These are phyloP conservation scores for Rhagonycha lutea DNA, from an alignment of 2,888 invertebrate genomes.

Conservation along the genomic window DNA sequence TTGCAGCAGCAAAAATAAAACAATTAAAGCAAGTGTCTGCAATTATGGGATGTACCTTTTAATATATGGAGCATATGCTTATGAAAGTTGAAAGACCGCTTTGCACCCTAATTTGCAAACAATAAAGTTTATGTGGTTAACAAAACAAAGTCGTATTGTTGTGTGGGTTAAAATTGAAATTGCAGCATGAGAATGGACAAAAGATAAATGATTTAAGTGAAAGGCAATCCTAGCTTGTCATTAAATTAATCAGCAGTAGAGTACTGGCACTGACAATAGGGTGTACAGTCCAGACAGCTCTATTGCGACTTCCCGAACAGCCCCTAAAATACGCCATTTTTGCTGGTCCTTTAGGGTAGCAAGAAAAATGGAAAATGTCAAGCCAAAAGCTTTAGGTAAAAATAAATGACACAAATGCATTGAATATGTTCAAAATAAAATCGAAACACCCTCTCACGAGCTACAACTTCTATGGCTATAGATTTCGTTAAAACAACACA, in stretches of 20 bases:
- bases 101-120: conserved; percentile 24
- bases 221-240: conserved; percentile 46
- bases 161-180: conserved; percentile 30
- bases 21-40: not conserved
- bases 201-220: conserved; percentile 44
- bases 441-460: not conserved
- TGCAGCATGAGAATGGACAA: conserved; percentile 33
- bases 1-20: not conserved
- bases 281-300: conserved; percentile 42
- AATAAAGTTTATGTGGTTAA: conserved; percentile 16
- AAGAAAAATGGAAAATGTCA: conserved; percentile 28
- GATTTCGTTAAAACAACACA: not conserved
- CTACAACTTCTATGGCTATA: not conserved
- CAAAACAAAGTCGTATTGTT: conserved; percentile 26
- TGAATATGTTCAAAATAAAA: conserved; percentile 5
- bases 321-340: conserved; percentile 17
- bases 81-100: conserved; percentile 33
- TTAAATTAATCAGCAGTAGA: conserved; percentile 45
- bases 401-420: conserved; percentile 35
- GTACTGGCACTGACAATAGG: conserved; percentile 44
- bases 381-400: conserved; percentile 35
- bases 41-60: not conserved
- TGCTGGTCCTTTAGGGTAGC: conserved; percentile 15
- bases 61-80: conserved; percentile 27
- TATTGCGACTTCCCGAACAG: conserved; percentile 36